These are phyloP conservation scores for Hippocampus mohnikei DNA, from an alignment of 2,113 vertebrate species.

Conservation along the genomic window DNA sequence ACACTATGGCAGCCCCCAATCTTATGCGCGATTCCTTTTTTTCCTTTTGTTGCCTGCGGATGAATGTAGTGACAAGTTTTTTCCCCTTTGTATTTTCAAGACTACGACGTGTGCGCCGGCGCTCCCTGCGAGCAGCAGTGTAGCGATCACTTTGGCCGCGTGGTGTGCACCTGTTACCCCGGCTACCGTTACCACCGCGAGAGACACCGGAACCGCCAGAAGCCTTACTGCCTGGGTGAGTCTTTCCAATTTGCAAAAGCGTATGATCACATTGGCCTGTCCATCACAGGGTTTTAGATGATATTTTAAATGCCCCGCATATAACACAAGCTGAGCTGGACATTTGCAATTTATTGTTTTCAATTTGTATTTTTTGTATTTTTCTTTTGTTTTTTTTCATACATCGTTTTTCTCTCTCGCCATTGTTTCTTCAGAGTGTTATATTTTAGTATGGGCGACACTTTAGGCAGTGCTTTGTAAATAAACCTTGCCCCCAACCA, in stretches of 20 bases:
- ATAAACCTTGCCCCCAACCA: too few species aligned
- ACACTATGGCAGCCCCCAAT: too few species aligned
- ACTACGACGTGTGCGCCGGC: slow-evolving; percentile 90
- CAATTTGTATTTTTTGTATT: too few species aligned
- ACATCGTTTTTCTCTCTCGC: too few species aligned
- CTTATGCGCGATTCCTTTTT: neutral
- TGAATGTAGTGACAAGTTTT: neutral
- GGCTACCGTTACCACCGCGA: slow-evolving; percentile 93
- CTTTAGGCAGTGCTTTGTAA: too few species aligned
- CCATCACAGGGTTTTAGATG: too few species aligned
- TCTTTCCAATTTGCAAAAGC: neutral
- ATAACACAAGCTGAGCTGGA: too few species aligned
- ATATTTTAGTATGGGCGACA: too few species aligned
- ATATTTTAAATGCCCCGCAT: too few species aligned
- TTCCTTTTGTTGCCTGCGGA: neutral
- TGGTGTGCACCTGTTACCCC: slow-evolving; percentile 91
- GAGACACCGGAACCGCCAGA: slow-evolving; percentile 85
- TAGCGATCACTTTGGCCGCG: slow-evolving; percentile 92
- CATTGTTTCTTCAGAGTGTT: too few species aligned
- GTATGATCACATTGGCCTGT: neutral
- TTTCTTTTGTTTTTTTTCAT: too few species aligned
- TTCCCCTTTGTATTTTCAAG: slow-evolving; percentile 51
- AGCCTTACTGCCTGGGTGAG: slow-evolving; percentile 90
- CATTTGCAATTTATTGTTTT: too few species aligned
- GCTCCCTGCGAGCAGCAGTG: slow-evolving; percentile 97